Evolutionary conservation across 2,113 vertebrate genomes (phyloP), one percentile per base, ranked within the genome.

Genomic region (Australoheros scitulus): DNA sequence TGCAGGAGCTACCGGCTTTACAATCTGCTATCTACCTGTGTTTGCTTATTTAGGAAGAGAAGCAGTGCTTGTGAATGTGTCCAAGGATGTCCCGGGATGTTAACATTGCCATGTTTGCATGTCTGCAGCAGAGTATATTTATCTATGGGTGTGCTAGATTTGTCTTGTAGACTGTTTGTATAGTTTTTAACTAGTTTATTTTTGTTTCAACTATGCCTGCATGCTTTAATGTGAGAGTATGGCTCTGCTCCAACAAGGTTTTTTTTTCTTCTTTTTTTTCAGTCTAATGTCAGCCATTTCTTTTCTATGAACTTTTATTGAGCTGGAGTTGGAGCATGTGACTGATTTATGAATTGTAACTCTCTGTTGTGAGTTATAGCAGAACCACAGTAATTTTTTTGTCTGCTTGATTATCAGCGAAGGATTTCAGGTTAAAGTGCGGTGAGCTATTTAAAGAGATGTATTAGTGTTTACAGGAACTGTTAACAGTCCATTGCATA

Each of bases 21-120:
- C 85, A 84, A 82, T 91, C 82, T 84, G 68, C 70, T 74, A 80
- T 85, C 91, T 41, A 82, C 80, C 55, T 87, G 41, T 88, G 88
- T 91, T 90, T 92, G 83, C 81, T 90, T 89, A 83, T 88, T 89
- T 87, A 79, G 74, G 75, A 85, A 68, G 88, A 78, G 81, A 84
- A 34, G 38, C 55, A 13, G 55, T 24, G 84, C 80, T 80, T 58
- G 60, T 84, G 79, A 89, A 77, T 82, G 81, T 65, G 52, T 91
- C 77, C 74, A 70, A 70, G 77, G 77, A 83, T 82, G 84, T 92
- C 81, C 63, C 24, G n/a, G 82, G 70, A 86, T 93, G 81, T 91
- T 92, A 91, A 82, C 64, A 11, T 82, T 81, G 78, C 80, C 18
- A 17, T 92, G 81, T 91, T 90, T 86, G 84, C 56, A 38, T 84